Percentiles rank a stretch among this genome's conserved stretches.
Evolutionary conservation across 2,113 vertebrate species (phyloP).

Genomic region (Vidua macroura): DNA sequence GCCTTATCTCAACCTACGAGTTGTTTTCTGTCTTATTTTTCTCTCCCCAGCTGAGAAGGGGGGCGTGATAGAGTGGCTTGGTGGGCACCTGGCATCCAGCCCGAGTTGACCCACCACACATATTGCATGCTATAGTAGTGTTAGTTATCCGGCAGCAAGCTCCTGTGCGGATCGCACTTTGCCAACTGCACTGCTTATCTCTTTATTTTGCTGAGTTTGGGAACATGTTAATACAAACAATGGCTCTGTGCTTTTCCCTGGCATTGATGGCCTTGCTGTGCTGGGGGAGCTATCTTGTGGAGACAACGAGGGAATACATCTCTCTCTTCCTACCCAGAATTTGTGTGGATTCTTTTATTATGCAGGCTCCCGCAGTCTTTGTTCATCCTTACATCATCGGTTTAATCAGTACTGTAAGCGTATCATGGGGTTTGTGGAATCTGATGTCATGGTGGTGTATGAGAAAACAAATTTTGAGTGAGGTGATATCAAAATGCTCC

Average conservation of each 20-base stretch:
- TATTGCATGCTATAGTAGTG: neutral
- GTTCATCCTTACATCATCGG: neutral
- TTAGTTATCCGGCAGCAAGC: neutral
- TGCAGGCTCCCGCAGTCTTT: neutral
- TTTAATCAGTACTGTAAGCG: neutral
- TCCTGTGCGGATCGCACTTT: neutral
- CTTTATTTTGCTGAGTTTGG: neutral
- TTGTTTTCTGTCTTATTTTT: neutral
- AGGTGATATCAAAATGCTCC: neutral
- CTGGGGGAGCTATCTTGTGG: neutral
- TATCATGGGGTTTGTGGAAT: neutral
- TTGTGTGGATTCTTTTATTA: neutral
- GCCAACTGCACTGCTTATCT: neutral
- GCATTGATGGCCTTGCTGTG: neutral
- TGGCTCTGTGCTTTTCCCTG: conserved; percentile 5
- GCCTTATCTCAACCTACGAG: neutral
- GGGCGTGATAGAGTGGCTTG: neutral
- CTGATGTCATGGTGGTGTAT: neutral
- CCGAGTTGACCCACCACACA: neutral
- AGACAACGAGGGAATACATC: conserved; percentile 1
- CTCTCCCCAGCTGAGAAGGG: neutral
- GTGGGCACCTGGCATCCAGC: neutral
- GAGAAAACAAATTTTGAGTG: neutral
- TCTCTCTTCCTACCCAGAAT: neutral
- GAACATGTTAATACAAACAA: conserved; percentile 4